Evolutionary conservation across 2,797 vertebrate species (phyloP).

Genomic region (Cuculus canorus): DNA sequence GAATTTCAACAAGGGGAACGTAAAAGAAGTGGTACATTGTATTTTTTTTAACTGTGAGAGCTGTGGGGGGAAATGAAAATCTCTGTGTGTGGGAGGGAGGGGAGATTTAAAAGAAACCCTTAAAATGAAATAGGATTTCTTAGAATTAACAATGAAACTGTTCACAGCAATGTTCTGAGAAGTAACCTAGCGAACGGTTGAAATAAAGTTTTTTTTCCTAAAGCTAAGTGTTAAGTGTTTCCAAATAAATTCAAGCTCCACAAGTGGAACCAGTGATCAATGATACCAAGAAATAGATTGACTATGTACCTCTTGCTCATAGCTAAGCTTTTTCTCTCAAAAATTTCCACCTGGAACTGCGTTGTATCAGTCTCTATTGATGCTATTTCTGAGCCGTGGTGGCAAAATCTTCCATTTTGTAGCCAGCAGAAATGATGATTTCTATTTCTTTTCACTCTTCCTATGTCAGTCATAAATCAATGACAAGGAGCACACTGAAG

Average conservation of each 20-base stretch:
- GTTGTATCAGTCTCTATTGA: neutral
- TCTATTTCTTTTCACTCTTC: neutral
- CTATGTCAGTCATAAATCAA: neutral
- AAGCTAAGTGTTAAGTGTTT: neutral
- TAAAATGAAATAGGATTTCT: neutral
- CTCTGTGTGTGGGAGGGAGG: neutral
- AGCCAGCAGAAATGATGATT: neutral
- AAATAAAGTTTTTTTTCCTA: neutral
- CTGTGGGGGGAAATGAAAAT: neutral
- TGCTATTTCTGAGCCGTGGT: neutral
- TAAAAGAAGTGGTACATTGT: neutral
- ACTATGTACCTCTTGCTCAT: neutral
- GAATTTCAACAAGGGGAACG: neutral
- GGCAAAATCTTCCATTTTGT: neutral
- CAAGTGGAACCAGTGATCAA: fast-evolving
- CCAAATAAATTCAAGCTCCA: neutral
- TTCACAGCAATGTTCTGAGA: neutral
- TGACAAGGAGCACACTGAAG: neutral
- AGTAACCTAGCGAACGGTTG: neutral
- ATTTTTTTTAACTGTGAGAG: neutral
- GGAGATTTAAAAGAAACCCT: neutral
- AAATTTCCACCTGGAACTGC: neutral
- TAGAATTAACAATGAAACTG: neutral
- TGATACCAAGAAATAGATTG: neutral
- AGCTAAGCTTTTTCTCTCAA: neutral